These are phyloP conservation scores for Chydorus sphaericus DNA, from an alignment of 2,888 invertebrate genomes.

Conservation along the genomic window DNA sequence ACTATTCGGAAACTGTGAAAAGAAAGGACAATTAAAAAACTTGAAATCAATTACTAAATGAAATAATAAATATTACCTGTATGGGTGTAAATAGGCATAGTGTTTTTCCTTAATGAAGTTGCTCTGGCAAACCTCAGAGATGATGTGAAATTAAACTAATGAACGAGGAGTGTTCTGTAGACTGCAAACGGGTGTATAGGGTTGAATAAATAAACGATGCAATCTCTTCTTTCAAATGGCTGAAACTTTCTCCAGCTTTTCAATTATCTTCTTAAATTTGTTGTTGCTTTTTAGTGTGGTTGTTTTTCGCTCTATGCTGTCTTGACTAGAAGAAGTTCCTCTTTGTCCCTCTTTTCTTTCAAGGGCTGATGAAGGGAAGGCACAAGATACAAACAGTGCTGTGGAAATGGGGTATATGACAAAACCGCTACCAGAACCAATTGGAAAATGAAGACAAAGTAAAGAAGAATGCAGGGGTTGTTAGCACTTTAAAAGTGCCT, in stretches of 20 bases:
- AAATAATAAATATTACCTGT: neutral
- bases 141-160: neutral
- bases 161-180: neutral
- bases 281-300: neutral
- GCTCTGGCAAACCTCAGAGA: neutral
- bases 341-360: constrained; percentile 7
- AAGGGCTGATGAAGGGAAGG: constrained; percentile 1
- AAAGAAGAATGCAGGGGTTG: neutral
- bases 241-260: neutral
- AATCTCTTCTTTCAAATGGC: neutral
- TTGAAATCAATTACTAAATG: neutral
- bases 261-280: neutral
- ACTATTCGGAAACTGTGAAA: neutral
- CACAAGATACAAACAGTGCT: neutral
- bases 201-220: neutral
- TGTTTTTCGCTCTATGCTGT: constrained; percentile 13
- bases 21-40: neutral
- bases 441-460: neutral
- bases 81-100: neutral
- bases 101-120: neutral
- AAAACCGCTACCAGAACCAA: constrained; percentile 1
- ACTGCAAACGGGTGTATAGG: neutral
- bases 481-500: neutral
- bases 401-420: neutral
- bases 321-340: constrained; percentile 18